Evolutionary conservation across 2,797 vertebrate genomes (phyloP).

Genomic region (Sebastes kiyomatsui): DNA sequence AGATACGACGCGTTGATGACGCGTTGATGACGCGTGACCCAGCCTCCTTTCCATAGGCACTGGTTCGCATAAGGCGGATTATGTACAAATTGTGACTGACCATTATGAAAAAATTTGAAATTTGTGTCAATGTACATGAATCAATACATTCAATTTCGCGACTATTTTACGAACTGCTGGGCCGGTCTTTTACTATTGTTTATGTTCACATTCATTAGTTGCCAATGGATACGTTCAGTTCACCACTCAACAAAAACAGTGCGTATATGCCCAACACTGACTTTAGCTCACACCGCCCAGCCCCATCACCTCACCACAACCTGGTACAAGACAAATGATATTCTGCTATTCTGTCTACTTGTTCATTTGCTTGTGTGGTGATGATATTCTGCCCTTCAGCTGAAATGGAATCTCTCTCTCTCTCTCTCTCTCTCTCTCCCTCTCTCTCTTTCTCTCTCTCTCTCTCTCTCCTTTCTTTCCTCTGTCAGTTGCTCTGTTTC

Average conservation of each 20-base stretch:
- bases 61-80: too few relatives aligned
- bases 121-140: too few relatives aligned
- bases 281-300: background rate
- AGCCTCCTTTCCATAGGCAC: too few relatives aligned
- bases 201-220: too few relatives aligned
- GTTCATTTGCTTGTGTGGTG: slow-evolving; percentile 17
- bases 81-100: too few relatives aligned
- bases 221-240: too few relatives aligned
- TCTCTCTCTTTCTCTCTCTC: background rate
- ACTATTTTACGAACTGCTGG: too few relatives aligned
- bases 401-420: slow-evolving; percentile 14
- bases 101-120: too few relatives aligned
- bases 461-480: background rate
- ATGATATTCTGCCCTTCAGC: slow-evolving; percentile 47
- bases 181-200: too few relatives aligned
- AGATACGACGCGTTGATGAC: too few relatives aligned
- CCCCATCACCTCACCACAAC: background rate
- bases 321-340: background rate
- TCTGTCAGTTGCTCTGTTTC: slow-evolving; percentile 32
- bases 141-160: too few relatives aligned
- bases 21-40: too few relatives aligned
- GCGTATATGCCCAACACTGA: background rate
- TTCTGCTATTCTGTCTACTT: background rate
- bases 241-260: background rate
- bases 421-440: background rate